Evolutionary conservation across 2,113 vertebrate genomes (phyloP), one percentile per base, ranked within the genome.

Genomic region (Tupaia tana): DNA sequence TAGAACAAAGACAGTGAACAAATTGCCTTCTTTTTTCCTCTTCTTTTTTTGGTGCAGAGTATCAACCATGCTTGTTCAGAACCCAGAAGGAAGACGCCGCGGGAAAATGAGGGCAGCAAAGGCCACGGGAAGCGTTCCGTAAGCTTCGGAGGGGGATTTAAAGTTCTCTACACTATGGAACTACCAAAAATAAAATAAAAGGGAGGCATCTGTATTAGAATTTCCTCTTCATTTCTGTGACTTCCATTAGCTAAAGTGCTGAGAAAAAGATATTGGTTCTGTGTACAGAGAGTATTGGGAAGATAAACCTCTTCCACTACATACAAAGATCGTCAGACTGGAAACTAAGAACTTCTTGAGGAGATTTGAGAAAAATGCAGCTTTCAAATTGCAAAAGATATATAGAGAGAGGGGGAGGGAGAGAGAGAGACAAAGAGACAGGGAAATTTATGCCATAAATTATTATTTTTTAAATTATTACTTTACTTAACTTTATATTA

Each of bases 1-100:
- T 86, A 91, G 91, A 81, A 81, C 84, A 64, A 95, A 80, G 29
- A 64, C 11, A 14, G 22, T 0, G 58, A 80, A 89, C 52, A 74
- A 89, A 84, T 79, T 43, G 27, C 61, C 19, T 79, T n/a, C 52
- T n/a, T 14, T 34, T 20, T 6, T 27, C 15, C 19, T 10, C 19
- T 29, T 64, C 7, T 71, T 31, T 59, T 25, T 75, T 54, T 14
- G 13, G n/a, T 82, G 59, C 13, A 29, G 24, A 67, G 13, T 29
- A 31, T 79, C 64, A 25, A 7, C 20, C 29, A 10, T 67, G 54
- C 29, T 64, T 34, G 69, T 54, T 78, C 29, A 4, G 22, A 92
- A 25, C 31, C 25, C 3, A 11, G 18, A 54, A 85, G 27, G 59
- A 75, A 58, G 77, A 52, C 4, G 0, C 2, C 0, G 0, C 20